phyloP scores from a whole-genome alignment of 2,888 invertebrate species.

The Acleris laterana region DNA sequence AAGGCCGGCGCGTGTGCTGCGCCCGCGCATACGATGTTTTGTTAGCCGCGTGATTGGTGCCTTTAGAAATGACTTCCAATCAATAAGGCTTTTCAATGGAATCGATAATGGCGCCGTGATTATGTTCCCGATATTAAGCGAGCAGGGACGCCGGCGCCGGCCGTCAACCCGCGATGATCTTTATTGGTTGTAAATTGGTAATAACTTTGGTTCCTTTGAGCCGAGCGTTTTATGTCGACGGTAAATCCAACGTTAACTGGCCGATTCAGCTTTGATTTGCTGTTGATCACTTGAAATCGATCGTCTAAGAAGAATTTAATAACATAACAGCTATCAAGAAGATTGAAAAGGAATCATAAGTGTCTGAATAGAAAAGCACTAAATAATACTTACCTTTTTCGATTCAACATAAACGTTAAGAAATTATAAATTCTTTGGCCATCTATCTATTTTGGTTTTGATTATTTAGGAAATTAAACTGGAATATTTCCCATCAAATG shows the following conservation, averaged over 20 bases:
- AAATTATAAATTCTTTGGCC: no score
- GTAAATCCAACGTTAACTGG: slow-evolving; percentile 18
- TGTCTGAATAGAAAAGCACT: no score
- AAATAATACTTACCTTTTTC: no score
- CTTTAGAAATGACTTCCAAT: slow-evolving; percentile 35
- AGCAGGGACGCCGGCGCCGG: slow-evolving; percentile 28
- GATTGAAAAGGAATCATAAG: no score
- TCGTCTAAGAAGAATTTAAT: not conserved
- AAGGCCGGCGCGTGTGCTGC: slow-evolving; percentile 27
- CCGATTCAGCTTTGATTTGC: not conserved
- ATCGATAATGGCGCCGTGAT: slow-evolving; percentile 27
- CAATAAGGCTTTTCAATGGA: slow-evolving; percentile 33
- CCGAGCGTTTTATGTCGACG: slow-evolving; percentile 7
- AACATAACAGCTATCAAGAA: no score
- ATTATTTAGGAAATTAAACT: no score
- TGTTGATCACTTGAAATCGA: slow-evolving; percentile 1
- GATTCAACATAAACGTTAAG: no score
- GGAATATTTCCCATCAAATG: no score
- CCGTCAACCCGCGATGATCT: slow-evolving; percentile 26
- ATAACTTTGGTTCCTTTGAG: slow-evolving; percentile 10
- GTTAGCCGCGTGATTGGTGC: slow-evolving; percentile 22
- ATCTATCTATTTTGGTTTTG: no score
- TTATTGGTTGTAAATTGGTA: slow-evolving; percentile 28
- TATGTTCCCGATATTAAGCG: slow-evolving; percentile 29
- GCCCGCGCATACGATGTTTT: slow-evolving; percentile 7